phyloP scores from a whole-genome alignment of 2,797 vertebrate genomes.

The Manis javanica region DNA sequence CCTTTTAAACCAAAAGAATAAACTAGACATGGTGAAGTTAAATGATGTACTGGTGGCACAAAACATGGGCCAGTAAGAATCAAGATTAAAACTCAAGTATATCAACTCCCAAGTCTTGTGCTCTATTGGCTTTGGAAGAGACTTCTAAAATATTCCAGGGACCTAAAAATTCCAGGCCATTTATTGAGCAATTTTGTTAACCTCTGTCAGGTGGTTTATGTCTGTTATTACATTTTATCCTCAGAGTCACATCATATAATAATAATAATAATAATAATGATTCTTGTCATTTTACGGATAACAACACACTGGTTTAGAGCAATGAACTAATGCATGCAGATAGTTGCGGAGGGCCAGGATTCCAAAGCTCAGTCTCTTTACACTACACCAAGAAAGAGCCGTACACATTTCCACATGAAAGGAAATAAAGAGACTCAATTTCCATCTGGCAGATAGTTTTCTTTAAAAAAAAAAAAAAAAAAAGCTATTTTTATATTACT shows the following conservation, averaged over 20 bases:
- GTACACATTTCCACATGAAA: not conserved
- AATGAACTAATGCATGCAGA: not conserved
- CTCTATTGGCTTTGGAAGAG: not conserved
- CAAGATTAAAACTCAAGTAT: not conserved
- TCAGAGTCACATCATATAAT: not conserved
- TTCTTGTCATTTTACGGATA: not conserved
- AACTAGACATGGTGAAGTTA: not conserved
- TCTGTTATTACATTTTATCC: not conserved
- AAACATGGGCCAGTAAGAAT: not conserved
- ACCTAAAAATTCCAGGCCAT: not conserved
- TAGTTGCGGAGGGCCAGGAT: not conserved
- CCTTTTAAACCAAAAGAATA: not conserved
- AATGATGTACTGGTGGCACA: not conserved
- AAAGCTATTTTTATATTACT: slow-evolving; percentile 67
- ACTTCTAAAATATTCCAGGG: not conserved
- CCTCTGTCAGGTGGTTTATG: not conserved
- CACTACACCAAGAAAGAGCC: not conserved
- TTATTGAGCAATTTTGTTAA: not conserved
- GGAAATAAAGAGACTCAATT: not conserved
- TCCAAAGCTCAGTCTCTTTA: not conserved
- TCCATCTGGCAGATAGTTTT: slow-evolving; percentile 29
- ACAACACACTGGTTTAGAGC: not conserved
- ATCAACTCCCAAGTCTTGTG: not conserved
- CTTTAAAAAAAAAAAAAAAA: not conserved
- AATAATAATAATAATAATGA: not conserved